Evolutionary conservation across 2,113 vertebrate species (phyloP).

Genomic region (Siniperca knerii): DNA sequence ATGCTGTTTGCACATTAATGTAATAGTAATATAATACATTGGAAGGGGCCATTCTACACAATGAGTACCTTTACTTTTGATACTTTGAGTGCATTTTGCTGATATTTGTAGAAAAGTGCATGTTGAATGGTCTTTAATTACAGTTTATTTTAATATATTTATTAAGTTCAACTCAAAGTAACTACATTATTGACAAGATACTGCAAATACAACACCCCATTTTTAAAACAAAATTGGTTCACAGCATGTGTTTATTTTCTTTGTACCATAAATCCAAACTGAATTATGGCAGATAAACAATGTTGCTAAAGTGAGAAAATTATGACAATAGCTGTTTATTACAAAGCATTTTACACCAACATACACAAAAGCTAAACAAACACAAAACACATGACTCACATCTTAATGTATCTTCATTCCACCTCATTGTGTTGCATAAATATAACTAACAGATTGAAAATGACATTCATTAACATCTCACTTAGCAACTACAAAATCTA

Average conservation of each 20-base stretch:
- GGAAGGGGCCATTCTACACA: background rate
- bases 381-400: background rate
- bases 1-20: background rate
- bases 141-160: too few species aligned
- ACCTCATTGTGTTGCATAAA: background rate
- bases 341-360: background rate
- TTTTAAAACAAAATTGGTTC: background rate
- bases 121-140: too few species aligned
- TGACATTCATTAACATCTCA: background rate
- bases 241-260: background rate
- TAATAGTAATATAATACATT: background rate
- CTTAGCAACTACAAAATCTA: background rate
- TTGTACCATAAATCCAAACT: background rate
- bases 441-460: constrained; percentile 13
- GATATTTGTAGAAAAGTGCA: too few species aligned
- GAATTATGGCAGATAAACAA: background rate
- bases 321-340: background rate
- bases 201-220: background rate
- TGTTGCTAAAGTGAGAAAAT: background rate
- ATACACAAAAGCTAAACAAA: background rate
- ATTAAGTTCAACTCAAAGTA: background rate
- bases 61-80: background rate
- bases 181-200: background rate
- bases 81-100: background rate
- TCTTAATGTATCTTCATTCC: background rate